A percentile compares a stretch with the other conserved stretches of the same genome.
Evolutionary conservation across 1,140 invertebrate genomes (phyloP).

Genomic region (Heliconius hermathena): DNA sequence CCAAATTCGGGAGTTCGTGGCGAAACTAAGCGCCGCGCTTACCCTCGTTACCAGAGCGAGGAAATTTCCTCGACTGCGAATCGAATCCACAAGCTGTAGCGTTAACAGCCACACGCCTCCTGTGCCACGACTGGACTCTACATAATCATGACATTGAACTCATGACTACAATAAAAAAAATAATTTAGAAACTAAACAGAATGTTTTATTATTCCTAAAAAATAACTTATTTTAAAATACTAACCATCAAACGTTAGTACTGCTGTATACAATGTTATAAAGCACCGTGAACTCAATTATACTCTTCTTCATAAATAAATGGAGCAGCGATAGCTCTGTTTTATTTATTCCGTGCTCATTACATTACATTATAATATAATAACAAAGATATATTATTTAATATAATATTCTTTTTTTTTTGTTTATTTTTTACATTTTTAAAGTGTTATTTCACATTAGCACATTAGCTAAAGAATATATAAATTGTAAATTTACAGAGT

Average conservation of each 20-base stretch:
- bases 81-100: too few relatives aligned
- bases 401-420: not conserved
- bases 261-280: slow-evolving; percentile 1
- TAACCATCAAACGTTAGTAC: not conserved
- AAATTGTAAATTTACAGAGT: too few relatives aligned
- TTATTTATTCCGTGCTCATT: not conserved
- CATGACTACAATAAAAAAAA: not conserved
- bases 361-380: slow-evolving; percentile 8
- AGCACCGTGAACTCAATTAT: slow-evolving; percentile 10
- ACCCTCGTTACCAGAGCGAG: too few relatives aligned
- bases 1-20: too few relatives aligned
- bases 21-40: too few relatives aligned
- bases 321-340: not conserved
- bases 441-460: too few relatives aligned
- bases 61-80: too few relatives aligned
- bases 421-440: too few relatives aligned
- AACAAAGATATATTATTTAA: not conserved
- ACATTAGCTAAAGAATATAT: too few relatives aligned
- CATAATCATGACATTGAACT: too few relatives aligned
- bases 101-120: too few relatives aligned
- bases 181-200: not conserved
- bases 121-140: too few relatives aligned
- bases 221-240: not conserved
- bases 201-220: not conserved
- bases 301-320: slow-evolving; percentile 1